Conservation (phyloP, 2,113 vertebrate genomes). For the Callipepla squamata region DNA sequence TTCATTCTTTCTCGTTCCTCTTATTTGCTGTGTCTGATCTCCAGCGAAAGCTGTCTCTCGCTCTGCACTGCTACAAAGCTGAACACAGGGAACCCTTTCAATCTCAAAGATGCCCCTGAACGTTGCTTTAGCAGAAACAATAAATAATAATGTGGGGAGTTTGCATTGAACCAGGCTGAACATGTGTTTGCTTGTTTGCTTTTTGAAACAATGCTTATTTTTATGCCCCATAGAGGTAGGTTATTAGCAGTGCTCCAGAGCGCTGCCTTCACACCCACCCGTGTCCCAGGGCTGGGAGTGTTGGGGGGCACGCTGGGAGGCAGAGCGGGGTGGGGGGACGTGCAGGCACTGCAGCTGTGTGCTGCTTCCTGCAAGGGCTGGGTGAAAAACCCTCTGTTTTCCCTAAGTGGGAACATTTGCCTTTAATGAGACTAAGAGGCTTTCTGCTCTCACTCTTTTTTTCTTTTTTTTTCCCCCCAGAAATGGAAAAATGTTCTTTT, state of each 20-base stretch:
- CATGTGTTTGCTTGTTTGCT: conserved; percentile 59
- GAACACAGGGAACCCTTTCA: conserved; percentile 36
- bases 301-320: not conserved
- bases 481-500: not conserved
- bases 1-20: conserved; percentile 8
- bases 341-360: not conserved
- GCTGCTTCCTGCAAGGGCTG: not conserved
- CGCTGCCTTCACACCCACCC: not conserved
- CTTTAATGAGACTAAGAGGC: conserved; percentile 42
- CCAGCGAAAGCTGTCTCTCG: conserved; percentile 49
- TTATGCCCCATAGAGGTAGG: not conserved
- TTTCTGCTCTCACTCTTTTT: not conserved
- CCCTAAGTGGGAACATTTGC: conserved; percentile 40
- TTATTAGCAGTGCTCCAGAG: not conserved
- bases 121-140: conserved; percentile 52
- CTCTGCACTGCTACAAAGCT: conserved; percentile 17
- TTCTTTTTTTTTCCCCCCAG: not conserved
- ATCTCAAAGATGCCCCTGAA: not conserved
- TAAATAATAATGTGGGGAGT: conserved; percentile 41
- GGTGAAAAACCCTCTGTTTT: conserved; percentile 1
- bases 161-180: conserved; percentile 19
- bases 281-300: not conserved
- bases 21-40: conserved; percentile 53
- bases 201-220: conserved; percentile 49
- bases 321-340: not conserved